Evolutionary conservation across 2,113 vertebrate genomes (phyloP).

Genomic region (Myrmecobius fasciatus): DNA sequence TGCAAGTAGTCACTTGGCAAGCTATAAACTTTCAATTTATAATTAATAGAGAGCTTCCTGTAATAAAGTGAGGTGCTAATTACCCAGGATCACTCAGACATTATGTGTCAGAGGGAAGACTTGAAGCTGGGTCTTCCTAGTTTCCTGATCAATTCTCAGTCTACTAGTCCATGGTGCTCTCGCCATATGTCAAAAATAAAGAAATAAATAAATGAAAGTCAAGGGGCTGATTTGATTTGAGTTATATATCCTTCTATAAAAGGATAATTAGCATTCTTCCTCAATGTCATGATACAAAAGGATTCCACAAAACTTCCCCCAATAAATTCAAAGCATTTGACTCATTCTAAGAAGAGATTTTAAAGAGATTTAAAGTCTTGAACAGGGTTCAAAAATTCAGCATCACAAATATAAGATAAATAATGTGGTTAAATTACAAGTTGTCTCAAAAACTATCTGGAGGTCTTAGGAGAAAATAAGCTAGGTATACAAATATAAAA

Average conservation of each 20-base stretch:
- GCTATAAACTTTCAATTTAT: background rate
- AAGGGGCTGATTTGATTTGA: no score
- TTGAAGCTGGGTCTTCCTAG: background rate
- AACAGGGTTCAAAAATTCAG: background rate
- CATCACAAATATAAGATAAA: background rate
- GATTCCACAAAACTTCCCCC: background rate
- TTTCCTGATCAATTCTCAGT: no score
- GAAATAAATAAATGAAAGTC: no score
- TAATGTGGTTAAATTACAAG: background rate
- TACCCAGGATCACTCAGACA: background rate
- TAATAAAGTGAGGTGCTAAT: background rate
- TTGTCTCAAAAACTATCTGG: background rate
- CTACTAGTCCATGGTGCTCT: background rate
- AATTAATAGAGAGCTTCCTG: background rate
- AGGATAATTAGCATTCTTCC: background rate
- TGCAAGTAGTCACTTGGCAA: background rate
- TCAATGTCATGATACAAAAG: background rate
- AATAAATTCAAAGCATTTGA: background rate
- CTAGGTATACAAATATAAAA: background rate
- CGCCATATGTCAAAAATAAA: background rate
- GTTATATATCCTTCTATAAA: background rate
- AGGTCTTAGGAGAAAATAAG: background rate
- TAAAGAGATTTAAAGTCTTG: background rate
- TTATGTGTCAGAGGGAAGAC: background rate
- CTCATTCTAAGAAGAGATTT: background rate